These are phyloP conservation scores for Catostylus mosaicus DNA, from an alignment of 30 jellyfish, hydroid and myxozoan genomes.

Conservation along the genomic window DNA sequence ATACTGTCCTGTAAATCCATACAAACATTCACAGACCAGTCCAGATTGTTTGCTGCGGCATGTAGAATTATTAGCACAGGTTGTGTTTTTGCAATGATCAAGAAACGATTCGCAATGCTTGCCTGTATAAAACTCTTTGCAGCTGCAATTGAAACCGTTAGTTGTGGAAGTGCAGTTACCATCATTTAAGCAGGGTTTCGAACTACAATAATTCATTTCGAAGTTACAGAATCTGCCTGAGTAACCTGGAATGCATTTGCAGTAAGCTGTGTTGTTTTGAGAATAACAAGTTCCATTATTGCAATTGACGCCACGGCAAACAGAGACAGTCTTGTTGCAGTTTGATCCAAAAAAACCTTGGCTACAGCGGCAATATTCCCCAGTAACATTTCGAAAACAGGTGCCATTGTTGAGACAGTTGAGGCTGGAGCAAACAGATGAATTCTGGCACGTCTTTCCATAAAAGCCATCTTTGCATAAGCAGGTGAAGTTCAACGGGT, in stretches of 20 bases:
- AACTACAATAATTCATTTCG: not conserved
- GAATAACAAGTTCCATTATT: slow-evolving; percentile 46
- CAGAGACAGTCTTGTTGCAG: slow-evolving; percentile 5
- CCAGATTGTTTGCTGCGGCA: slow-evolving; percentile 33
- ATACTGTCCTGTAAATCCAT: slow-evolving; percentile 51
- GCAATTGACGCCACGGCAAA: not conserved
- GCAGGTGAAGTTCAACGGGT: slow-evolving; percentile 13
- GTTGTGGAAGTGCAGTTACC: slow-evolving; percentile 53
- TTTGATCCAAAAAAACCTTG: slow-evolving; percentile 18
- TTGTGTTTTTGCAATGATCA: slow-evolving; percentile 37
- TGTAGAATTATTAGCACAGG: slow-evolving; percentile 51
- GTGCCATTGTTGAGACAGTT: slow-evolving; percentile 19
- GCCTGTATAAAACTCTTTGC: slow-evolving; percentile 22
- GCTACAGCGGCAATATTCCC: slow-evolving; percentile 30
- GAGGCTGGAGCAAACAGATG: not conserved
- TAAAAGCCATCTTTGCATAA: slow-evolving; percentile 12
- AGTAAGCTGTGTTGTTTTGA: not conserved
- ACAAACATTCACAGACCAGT: slow-evolving; percentile 21
- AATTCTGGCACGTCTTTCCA: slow-evolving; percentile 26
- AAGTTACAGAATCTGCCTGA: slow-evolving; percentile 42
- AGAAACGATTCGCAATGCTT: slow-evolving; percentile 26
- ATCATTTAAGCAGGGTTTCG: slow-evolving; percentile 37
- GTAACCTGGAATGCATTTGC: slow-evolving; percentile 37
- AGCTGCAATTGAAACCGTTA: slow-evolving; percentile 21
- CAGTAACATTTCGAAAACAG: not conserved